These are phyloP conservation scores for Gila orcuttii DNA, from an alignment of 2,113 vertebrate genomes.

Conservation along the genomic window DNA sequence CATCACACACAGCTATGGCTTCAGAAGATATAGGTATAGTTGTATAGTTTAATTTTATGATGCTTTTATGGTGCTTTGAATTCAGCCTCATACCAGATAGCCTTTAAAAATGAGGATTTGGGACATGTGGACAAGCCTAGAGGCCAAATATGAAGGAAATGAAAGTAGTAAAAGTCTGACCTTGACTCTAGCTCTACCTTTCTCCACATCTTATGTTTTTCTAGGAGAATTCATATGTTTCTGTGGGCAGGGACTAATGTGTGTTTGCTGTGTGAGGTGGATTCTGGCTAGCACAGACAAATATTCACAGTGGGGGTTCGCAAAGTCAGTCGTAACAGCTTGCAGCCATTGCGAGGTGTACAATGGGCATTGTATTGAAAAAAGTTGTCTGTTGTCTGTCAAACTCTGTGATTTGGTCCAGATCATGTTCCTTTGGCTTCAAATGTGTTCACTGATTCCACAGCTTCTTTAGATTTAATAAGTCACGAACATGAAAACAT, in stretches of 20 bases:
- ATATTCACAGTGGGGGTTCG: slow-evolving; percentile 20
- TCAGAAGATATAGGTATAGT: background rate
- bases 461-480: slow-evolving; percentile 67
- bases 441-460: slow-evolving; percentile 69
- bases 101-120: background rate
- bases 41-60: background rate
- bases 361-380: slow-evolving; percentile 26
- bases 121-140: background rate
- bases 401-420: slow-evolving; percentile 57
- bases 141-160: slow-evolving; percentile 63
- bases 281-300: slow-evolving; percentile 17
- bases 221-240: slow-evolving; percentile 56
- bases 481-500: slow-evolving; percentile 64
- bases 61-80: background rate
- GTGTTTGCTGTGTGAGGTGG: slow-evolving; percentile 17
- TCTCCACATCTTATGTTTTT: slow-evolving; percentile 50
- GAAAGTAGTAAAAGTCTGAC: slow-evolving; percentile 69
- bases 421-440: slow-evolving; percentile 53
- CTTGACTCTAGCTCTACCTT: slow-evolving; percentile 62
- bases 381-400: slow-evolving; percentile 26
- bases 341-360: slow-evolving; percentile 33
- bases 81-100: slow-evolving; percentile 53
- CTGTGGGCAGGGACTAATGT: slow-evolving; percentile 27
- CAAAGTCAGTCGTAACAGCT: slow-evolving; percentile 20
- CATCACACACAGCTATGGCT: background rate